Base-by-base conservation (phyloP, 2,113 vertebrate genomes). In the Micronisus gabar region DNA sequence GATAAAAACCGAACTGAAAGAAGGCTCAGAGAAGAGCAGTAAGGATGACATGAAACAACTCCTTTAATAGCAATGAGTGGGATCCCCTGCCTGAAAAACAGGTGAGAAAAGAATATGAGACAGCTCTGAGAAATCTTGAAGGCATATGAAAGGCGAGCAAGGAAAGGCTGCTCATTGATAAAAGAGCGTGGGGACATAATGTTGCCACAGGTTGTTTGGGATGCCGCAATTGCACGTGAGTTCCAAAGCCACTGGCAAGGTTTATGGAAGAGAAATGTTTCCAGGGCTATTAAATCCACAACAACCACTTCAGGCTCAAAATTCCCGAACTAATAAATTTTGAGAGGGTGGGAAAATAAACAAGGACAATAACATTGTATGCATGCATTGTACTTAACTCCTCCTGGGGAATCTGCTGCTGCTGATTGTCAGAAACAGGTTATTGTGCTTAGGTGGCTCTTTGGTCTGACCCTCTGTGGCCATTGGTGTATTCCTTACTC, bases 101-200 rank as follows among this genome's bases (percentile, higher is more conserved):
- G 18, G 68, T 48, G 41, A 50, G 47, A 62, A 43, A 40, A 82
- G 43, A 43, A 25, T 48, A 9, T 15, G 48, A 63, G 45, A 14
- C 30, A 62, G 43, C 45, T 84, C n/a, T 89, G 45, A 59, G 25
- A 91, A 79, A 29, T 72, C 55, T 12, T 12, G 9, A 68, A 81
- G 53, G 81, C 9, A 4, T 13, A 1, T 25, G 58, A 26, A 62
- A 61, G 19, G 21, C 61, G 70, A 81, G 55, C 41, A 40, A 32
- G 65, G 50, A 81, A 62, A 14, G 55, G 34, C 56, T 30, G 15
- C 48, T 63, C 13, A 38, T 66, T 56, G 40, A 10, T 34, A 34
- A 22, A 34, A 26, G 45, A 61, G 22, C 0, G 0, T 43, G 45
- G 30, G 59, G 50, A n/a, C 36, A 14, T 38, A 52, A 43, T 0